Base-by-base conservation (phyloP, 2,888 invertebrate species). In the Drosophila colorata region DNA sequence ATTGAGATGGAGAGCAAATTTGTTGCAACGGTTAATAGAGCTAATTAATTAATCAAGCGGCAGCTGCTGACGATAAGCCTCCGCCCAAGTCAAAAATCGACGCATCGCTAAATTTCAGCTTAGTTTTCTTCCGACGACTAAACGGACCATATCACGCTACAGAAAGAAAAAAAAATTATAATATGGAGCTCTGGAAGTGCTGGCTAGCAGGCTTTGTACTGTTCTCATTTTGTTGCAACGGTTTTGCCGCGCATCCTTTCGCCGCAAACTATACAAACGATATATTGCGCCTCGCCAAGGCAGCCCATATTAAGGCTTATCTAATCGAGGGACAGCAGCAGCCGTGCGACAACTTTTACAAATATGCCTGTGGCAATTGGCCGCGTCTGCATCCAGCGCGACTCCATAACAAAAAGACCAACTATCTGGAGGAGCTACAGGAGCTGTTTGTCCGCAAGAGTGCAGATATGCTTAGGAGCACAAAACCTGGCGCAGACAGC, bases 291-390 rank as follows among this genome's bases (percentile, higher is more conserved):
- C 64, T 90, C 13, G 90, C 92, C 4, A 90, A 91, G 65, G 90
- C 90, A 0, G 83, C 87, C 0, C 90, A 91, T 53, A 87, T 91
- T 13, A 88, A 79, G 46, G 86, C 88, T 11, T 91, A 90, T 52
- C 74, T 92, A 57, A 79, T 78, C 31, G 79, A 85, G 20, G 79
- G 77, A 0, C 49, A 66, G 1, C 46, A 43, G 4, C 38, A 55
- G 33, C 83, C 90, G 0, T 91, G 91, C 57, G 69, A 75, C 16
- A 87, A 92, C 68, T 91, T 91, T 40, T 91, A 91, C 48, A 80
- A 87, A 48, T 92, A 86, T 53, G 92, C 91, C 14, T 91, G 91
- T 31, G 92, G 91, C 40, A 91, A 87, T 20, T 91, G 91, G 91
- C 59, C 78, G 0, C 87, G 80, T 8, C 23, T 87, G 14, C 88